Percentiles rank a stretch among this genome's conserved stretches.
These are phyloP conservation scores for Adela reaumurella DNA, from an alignment of 2,888 invertebrate species.

Conservation along the genomic window DNA sequence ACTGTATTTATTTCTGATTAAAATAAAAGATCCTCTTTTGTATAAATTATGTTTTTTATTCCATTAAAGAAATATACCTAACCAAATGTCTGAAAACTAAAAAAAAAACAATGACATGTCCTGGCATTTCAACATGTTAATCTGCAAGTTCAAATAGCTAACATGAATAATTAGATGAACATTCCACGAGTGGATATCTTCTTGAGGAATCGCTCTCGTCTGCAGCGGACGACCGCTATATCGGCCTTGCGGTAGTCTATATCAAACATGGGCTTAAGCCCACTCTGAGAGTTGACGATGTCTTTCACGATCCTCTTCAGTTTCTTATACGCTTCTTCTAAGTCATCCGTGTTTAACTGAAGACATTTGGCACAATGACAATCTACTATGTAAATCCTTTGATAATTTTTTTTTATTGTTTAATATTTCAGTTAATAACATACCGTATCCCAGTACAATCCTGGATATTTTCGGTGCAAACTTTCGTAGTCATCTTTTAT, in stretches of 20 bases:
- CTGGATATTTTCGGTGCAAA: constrained; percentile 31
- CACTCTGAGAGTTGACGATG: constrained; percentile 28
- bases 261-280: constrained; percentile 34
- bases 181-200: constrained; percentile 33
- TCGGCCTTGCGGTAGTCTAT: constrained; percentile 28
- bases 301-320: constrained; percentile 27
- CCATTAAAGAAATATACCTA: too few species aligned
- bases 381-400: too few species aligned
- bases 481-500: constrained; percentile 30
- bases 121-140: constrained; percentile 3
- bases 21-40: constrained; percentile 3
- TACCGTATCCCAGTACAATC: constrained; percentile 41
- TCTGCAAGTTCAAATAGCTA: too few species aligned
- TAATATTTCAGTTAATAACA: too few species aligned
- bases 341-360: constrained; percentile 34
- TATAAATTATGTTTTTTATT: background rate
- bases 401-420: too few species aligned
- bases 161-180: constrained; percentile 33
- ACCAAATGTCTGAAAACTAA: too few species aligned
- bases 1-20: constrained; percentile 15
- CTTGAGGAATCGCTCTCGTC: constrained; percentile 23
- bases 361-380: too few species aligned
- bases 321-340: constrained; percentile 30
- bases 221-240: constrained; percentile 17
- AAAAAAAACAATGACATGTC: too few species aligned